Evolutionary conservation across 2,797 vertebrate genomes (phyloP).

Genomic region (Podarcis lilfordi): DNA sequence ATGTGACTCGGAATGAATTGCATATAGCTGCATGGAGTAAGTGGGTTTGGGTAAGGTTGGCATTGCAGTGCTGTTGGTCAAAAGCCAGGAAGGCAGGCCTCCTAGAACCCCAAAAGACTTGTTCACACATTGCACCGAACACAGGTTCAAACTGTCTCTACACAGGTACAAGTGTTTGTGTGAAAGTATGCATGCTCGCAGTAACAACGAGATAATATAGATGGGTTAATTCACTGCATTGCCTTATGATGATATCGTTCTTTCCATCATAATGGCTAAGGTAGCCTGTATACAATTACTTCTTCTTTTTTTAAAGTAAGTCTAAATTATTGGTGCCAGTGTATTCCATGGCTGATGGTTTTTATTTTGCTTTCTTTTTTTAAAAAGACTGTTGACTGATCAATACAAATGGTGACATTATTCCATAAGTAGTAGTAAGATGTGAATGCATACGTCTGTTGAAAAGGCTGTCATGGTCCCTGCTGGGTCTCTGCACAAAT

Average conservation of each 20-base stretch:
- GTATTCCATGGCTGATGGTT: slow-evolving; percentile 24
- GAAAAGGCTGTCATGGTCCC: slow-evolving; percentile 46
- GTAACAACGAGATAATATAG: not conserved
- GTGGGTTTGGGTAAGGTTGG: not conserved
- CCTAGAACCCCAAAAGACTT: not conserved
- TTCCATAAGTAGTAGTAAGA: slow-evolving; percentile 44
- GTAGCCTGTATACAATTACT: slow-evolving; percentile 25
- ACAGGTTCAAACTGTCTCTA: too few species aligned
- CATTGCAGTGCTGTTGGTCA: too few species aligned
- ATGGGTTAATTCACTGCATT: slow-evolving; percentile 1
- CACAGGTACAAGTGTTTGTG: too few species aligned
- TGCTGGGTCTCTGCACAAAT: slow-evolving; percentile 41
- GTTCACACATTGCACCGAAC: too few species aligned
- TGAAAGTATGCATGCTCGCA: too few species aligned
- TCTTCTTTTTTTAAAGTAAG: slow-evolving; percentile 45
- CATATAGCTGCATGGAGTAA: not conserved
- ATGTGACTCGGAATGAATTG: not conserved
- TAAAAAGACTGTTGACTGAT: slow-evolving; percentile 50
- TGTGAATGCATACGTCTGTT: slow-evolving; percentile 25
- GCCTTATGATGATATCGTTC: not conserved
- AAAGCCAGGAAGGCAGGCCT: not conserved
- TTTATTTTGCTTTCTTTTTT: slow-evolving; percentile 32
- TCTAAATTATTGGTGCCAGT: slow-evolving; percentile 40
- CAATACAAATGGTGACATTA: slow-evolving; percentile 49
- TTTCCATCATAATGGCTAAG: slow-evolving; percentile 28